Evolutionary conservation across 1,140 invertebrate species (phyloP), one percentile per base, ranked within the genome.

Genomic region (Drosophila seguyi): DNA sequence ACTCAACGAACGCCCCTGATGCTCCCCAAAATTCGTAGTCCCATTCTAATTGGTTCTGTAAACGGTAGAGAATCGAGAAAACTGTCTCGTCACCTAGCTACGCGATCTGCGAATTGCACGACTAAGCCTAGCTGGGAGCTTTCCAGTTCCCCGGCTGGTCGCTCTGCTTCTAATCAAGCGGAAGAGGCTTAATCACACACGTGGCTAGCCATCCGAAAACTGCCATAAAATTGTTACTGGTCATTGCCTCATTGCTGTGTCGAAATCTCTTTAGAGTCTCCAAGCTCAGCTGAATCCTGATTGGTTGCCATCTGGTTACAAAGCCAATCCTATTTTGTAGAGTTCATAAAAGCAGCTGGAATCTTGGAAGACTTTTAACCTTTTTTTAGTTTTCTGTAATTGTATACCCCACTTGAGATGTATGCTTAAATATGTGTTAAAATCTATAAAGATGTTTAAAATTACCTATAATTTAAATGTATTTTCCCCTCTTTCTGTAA

Each of bases 1-100:
- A 20, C 53, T 53, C n/a, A 4, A 18, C 39, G 36, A 55, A 34
- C 44, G 44, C 44, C 61, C 36, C 45, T 50, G 36, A 45, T 22
- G 29, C 38, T 39, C 11, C 42, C 38, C 44, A 65, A 55, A 55
- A 63, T 66, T 73, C 59, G 61, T 41, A 73, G 53, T 53, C 45
- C 27, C 53, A 45, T 69, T 82, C 84, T 87, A 87, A 87, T 74
- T 87, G 61, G 29, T 87, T 88, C 67, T 87, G 80, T 88, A 87
- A 84, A 87, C 42, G 47, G 20, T 29, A 42, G 27, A 7, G 27
- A 75, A 41, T 41, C 22, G 41, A 52, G 34, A 11, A 38, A 76
- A 39, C 66, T 50, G 44, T 72, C 65, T 83, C 75, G 58, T 76
- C 79, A 77, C 71, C 29, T 11, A 25, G 20, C 13, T 22, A 6